phyloP scores from a whole-genome alignment of 1,140 invertebrate genomes.

The Melipona quadrifasciata region DNA sequence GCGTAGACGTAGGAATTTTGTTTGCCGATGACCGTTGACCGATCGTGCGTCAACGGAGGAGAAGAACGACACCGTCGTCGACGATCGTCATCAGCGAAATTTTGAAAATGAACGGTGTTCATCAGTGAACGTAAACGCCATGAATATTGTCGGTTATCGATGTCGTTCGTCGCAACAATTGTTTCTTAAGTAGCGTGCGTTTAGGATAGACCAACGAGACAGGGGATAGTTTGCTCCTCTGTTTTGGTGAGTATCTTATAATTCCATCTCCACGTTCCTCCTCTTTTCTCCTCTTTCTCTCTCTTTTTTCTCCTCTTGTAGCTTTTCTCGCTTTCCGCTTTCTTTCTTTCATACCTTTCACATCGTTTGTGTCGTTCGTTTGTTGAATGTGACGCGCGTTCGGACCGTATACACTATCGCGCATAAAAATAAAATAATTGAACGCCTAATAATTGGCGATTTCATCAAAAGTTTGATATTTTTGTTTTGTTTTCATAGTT shows the following conservation, averaged over 20 bases:
- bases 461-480: too few relatives aligned
- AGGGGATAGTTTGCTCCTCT: background rate
- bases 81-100: background rate
- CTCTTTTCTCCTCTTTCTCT: background rate
- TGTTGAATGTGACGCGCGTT: background rate
- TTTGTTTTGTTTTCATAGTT: too few relatives aligned
- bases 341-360: background rate
- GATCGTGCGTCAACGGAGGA: too few relatives aligned
- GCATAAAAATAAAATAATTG: background rate
- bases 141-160: background rate
- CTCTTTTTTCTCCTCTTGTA: background rate
- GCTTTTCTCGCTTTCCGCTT: too few relatives aligned
- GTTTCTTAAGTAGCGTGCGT: background rate
- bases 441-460: too few relatives aligned
- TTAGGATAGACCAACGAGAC: background rate
- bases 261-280: conserved; percentile 7
- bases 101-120: background rate
- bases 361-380: background rate
- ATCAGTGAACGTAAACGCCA: background rate
- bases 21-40: background rate
- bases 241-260: conserved; percentile 28
- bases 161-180: conserved; percentile 15
- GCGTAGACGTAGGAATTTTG: background rate
- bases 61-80: background rate
- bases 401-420: too few relatives aligned